phyloP scores from a whole-genome alignment of 2,797 vertebrate genomes.

The Acropternis orthonyx region DNA sequence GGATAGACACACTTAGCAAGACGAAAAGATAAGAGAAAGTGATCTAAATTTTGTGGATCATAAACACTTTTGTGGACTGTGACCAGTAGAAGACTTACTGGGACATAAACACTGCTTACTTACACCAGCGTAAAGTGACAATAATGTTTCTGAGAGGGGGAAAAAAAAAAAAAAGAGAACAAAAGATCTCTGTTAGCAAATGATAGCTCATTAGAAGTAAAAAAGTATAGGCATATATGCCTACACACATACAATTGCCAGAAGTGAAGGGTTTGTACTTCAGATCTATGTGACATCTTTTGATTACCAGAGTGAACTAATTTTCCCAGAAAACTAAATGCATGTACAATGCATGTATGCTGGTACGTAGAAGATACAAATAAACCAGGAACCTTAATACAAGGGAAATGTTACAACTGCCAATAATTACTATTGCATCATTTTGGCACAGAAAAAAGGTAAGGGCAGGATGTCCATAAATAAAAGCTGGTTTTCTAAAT shows the following conservation, averaged over 20 bases:
- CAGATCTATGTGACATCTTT: background rate
- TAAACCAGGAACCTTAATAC: background rate
- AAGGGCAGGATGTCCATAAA: slow-evolving; percentile 30
- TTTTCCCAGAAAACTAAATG: slow-evolving; percentile 13
- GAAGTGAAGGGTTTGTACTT: background rate
- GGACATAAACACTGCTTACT: background rate
- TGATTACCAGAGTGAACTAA: background rate
- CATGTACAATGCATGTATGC: background rate
- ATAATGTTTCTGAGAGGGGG: background rate
- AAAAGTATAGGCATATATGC: background rate
- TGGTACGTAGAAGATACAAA: background rate
- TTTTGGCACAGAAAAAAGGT: background rate
- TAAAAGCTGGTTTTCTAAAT: slow-evolving; percentile 55
- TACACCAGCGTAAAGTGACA: background rate
- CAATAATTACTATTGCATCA: slow-evolving; percentile 35
- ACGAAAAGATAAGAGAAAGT: slow-evolving; percentile 2
- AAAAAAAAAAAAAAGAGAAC: background rate
- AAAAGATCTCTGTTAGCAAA: background rate
- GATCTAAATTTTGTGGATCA: background rate
- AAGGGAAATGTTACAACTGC: background rate
- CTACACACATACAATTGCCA: background rate
- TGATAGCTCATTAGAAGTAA: background rate
- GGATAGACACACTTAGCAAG: background rate
- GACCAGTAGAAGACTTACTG: background rate
- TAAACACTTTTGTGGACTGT: background rate